Conservation (phyloP, 2,888 invertebrate species). For the Sminthurinus aureus region DNA sequence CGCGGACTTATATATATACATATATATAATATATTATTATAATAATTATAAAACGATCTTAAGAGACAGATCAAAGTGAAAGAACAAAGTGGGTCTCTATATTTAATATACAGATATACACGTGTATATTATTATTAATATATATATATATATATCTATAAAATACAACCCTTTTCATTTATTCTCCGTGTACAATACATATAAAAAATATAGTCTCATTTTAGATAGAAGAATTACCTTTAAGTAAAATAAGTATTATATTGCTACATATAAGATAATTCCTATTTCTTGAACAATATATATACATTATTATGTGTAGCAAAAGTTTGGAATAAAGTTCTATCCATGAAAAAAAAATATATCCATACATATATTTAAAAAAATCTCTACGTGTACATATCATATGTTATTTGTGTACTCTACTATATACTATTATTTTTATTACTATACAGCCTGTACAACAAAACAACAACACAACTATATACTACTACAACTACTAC, state of each 20-base stretch:
- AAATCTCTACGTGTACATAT: too few species aligned
- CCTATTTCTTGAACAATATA: conserved; percentile 44
- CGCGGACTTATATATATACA: conserved; percentile 24
- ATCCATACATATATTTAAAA: neutral
- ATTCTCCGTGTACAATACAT: conserved; percentile 46
- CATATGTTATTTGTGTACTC: too few species aligned
- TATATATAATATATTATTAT: neutral
- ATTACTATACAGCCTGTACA: too few species aligned
- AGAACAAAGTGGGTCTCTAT: conserved; percentile 42
- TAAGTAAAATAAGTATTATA: conserved; percentile 44
- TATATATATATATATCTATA: neutral
- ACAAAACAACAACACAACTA: too few species aligned
- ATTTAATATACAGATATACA: neutral
- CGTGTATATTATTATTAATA: too few species aligned
- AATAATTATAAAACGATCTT: neutral
- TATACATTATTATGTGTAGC: conserved; percentile 41
- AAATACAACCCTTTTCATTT: conserved; percentile 35
- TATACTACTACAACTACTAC: too few species aligned
- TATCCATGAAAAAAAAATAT: conserved; percentile 34
- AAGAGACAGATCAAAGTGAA: conserved; percentile 38
- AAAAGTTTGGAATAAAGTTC: conserved; percentile 43
- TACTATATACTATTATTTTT: too few species aligned
- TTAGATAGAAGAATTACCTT: conserved; percentile 37
- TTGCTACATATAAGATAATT: conserved; percentile 43
- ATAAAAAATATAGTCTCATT: conserved; percentile 44